Evolutionary conservation across 1,140 invertebrate species (phyloP).

Genomic region (Hetaerina americana): DNA sequence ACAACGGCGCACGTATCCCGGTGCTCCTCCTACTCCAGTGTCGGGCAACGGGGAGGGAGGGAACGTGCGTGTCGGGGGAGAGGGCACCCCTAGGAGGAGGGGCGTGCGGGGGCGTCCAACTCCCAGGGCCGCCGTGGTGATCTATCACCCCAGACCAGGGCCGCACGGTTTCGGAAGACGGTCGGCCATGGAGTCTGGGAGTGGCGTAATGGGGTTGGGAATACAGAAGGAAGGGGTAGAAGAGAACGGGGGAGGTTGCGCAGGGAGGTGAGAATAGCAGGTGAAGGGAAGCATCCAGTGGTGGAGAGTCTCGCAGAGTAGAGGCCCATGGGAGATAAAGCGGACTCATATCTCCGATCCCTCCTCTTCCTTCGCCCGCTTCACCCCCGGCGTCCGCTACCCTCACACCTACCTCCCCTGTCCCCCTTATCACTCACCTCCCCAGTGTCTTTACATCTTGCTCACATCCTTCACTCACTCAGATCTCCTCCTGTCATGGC

Average conservation of each 20-base stretch:
- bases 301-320: not conserved
- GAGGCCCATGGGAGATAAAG: not conserved
- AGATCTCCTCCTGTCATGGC: too few species aligned
- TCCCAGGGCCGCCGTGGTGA: not conserved
- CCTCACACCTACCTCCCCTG: not conserved
- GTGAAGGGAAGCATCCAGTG: not conserved
- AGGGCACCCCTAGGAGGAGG: not conserved
- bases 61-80: not conserved
- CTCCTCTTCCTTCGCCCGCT: too few species aligned
- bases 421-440: not conserved
- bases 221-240: not conserved
- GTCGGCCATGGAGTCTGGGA: too few species aligned
- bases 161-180: not conserved
- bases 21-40: too few species aligned
- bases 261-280: not conserved
- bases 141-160: not conserved
- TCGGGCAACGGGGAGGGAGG: not conserved
- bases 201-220: too few species aligned
- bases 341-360: not conserved
- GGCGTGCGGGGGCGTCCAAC: not conserved
- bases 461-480: not conserved
- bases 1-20: too few species aligned
- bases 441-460: not conserved
- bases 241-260: too few species aligned
- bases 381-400: too few species aligned